These are phyloP conservation scores for Pterostichus madidus DNA, from an alignment of 2,888 invertebrate genomes.

Conservation along the genomic window DNA sequence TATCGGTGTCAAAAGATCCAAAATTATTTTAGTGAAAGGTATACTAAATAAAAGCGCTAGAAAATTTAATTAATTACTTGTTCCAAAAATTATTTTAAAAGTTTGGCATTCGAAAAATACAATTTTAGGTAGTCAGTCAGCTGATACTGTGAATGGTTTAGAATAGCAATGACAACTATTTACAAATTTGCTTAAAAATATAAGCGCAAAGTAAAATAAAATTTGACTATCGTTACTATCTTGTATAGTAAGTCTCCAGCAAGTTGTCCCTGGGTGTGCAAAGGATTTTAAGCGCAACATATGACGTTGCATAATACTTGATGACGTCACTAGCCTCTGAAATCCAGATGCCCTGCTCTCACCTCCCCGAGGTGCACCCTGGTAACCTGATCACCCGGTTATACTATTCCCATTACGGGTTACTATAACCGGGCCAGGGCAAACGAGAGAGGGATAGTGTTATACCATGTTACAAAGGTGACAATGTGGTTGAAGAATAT, in stretches of 20 bases:
- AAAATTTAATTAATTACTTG: no score
- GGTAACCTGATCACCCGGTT: constrained; percentile 32
- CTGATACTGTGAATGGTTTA: no score
- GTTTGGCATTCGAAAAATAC: no score
- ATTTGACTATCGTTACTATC: constrained; percentile 8
- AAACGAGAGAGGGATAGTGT: constrained; percentile 30
- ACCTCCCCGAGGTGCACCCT: constrained; percentile 41
- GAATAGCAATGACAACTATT: no score
- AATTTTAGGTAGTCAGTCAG: no score
- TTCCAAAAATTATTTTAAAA: no score
- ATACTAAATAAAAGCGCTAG: no score
- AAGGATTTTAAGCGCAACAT: constrained; percentile 40
- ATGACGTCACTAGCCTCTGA: constrained; percentile 37
- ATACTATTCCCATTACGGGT: background rate
- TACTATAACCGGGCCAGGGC: constrained; percentile 23
- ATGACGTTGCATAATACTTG: background rate
- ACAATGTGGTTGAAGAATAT: background rate
- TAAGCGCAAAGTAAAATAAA: no score
- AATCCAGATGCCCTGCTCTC: constrained; percentile 36
- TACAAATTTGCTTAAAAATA: no score
- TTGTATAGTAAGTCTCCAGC: constrained; percentile 1
- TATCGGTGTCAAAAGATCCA: no score
- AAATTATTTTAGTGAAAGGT: no score
- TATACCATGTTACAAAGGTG: background rate
- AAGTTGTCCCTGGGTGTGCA: constrained; percentile 49